Evolutionary conservation across 2,113 vertebrate genomes (phyloP), one percentile per base, ranked within the genome.

Genomic region (Circaetus gallicus): DNA sequence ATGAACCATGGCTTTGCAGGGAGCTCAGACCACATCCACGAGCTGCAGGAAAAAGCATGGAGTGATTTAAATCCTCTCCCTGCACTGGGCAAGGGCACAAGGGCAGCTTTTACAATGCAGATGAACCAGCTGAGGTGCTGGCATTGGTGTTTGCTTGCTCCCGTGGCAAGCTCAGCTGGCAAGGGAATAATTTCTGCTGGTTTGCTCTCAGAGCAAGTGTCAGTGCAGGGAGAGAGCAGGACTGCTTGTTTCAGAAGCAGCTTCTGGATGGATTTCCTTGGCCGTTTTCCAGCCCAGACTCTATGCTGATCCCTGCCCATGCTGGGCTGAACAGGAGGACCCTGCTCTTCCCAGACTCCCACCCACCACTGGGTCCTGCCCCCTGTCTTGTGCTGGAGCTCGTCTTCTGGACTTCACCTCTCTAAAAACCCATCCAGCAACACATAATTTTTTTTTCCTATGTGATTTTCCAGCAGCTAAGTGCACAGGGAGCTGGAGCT

Each of bases 151-250:
- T 61, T 25, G 20, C 45, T 49, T 32, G 49, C 45, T 70, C 43
- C 79, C 8, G 3, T 13, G 56, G 28, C 20, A 10, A 47, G 84
- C 84, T 76, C 55, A 52, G 89, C 73, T 72, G 81, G 50, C 40
- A 16, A n/a, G 28, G 69, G 59, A 29, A 55, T n/a, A 0, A 34
- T 14, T 71, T 34, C 67, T 50, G 58, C 62, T 1, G 1, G 19
- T 58, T 70, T 36, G 70, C 50, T 61, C 11, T 13, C 36, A 11
- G 34, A 62, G 40, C 50, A 45, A 40, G 78, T 6, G 4, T 2
- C 0, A 0, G 11, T 40, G 36, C 10, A 7, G 20, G 45, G 40
- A 9, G 6, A 32, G 34, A 36, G 11, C n/a, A 21, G 63, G n/a
- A 31, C 58, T 13, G 1, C 38, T 62, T 4, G 3, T 7, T 52